A percentile compares a stretch with the other conserved stretches of the same genome.
Conservation (phyloP, 2,797 vertebrate genomes). For the Pyrocephalus nanus region DNA sequence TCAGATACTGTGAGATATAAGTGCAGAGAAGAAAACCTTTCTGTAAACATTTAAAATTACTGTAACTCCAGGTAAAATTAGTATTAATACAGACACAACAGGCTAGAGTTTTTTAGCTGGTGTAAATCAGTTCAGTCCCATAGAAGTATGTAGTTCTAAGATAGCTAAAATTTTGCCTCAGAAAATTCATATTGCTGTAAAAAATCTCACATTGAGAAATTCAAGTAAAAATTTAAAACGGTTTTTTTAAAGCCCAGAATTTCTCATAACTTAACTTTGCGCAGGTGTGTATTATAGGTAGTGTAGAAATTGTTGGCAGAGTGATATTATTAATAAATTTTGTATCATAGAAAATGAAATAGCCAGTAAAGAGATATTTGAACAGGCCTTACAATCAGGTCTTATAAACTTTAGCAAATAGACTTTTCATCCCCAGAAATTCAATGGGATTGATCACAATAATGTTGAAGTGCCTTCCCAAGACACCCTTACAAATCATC, state of each 20-base stretch:
- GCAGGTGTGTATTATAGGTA: neutral
- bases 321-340: neutral
- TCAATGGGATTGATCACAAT: neutral
- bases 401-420: neutral
- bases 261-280: neutral
- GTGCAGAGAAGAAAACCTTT: neutral
- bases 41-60: conserved; percentile 54
- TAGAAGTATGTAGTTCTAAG: neutral
- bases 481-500: neutral
- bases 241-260: neutral
- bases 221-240: neutral
- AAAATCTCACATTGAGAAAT: neutral
- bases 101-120: neutral
- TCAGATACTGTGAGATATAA: neutral
- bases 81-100: neutral
- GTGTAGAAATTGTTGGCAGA: neutral
- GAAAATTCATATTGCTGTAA: neutral
- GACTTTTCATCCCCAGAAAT: neutral
- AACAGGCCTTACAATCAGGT: neutral
- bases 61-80: conserved; percentile 6
- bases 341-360: neutral
- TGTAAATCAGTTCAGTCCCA: neutral
- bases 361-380: neutral
- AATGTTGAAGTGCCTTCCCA: neutral
- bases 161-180: neutral